Percentiles rank a stretch among this genome's conserved stretches.
Evolutionary conservation across 2,888 invertebrate genomes (phyloP).

Genomic region (Camponotus fellah): DNA sequence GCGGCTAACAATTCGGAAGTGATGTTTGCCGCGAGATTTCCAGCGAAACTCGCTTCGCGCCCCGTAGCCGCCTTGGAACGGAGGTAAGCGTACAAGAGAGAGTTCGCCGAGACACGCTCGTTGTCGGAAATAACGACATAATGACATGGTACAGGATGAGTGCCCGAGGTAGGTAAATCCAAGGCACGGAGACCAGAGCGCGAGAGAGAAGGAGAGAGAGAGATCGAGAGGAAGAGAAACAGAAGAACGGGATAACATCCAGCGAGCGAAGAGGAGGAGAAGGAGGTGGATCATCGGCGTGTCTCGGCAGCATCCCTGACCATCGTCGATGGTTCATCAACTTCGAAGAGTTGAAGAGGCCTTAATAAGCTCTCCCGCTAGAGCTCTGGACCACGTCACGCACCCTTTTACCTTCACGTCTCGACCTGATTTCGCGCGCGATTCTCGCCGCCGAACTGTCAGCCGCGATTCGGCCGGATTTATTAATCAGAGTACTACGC

Average conservation of each 20-base stretch:
- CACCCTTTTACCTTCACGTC: conserved; percentile 69
- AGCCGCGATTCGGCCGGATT: conserved; percentile 43
- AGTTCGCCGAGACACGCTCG: conserved; percentile 84
- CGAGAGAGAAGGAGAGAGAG: conserved; percentile 39
- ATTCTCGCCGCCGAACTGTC: conserved; percentile 49
- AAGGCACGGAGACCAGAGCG: conserved; percentile 67
- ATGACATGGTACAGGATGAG: conserved; percentile 85
- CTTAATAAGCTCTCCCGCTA: conserved; percentile 74
- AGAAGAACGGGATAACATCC: conserved; percentile 53
- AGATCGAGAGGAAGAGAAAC: conserved; percentile 59
- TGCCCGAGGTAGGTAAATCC: conserved; percentile 84
- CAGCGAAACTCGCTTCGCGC: conserved; percentile 72
- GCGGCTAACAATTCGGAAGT: conserved; percentile 63
- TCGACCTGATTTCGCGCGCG: conserved; percentile 74
- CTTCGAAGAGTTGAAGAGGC: conserved; percentile 75
- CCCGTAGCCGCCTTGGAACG: conserved; percentile 63
- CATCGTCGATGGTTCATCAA: conserved; percentile 78
- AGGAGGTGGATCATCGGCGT: conserved; percentile 45
- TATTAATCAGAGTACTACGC: conserved; percentile 37
- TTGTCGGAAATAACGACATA: conserved; percentile 86
- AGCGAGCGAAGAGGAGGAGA: conserved; percentile 39
- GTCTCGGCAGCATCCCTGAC: conserved; percentile 70
- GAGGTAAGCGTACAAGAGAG: conserved; percentile 73
- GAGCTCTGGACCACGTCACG: conserved; percentile 69
- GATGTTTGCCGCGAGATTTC: conserved; percentile 72